phyloP scores from a whole-genome alignment of 1,140 invertebrate species.

The Ostrea denselamellosa region DNA sequence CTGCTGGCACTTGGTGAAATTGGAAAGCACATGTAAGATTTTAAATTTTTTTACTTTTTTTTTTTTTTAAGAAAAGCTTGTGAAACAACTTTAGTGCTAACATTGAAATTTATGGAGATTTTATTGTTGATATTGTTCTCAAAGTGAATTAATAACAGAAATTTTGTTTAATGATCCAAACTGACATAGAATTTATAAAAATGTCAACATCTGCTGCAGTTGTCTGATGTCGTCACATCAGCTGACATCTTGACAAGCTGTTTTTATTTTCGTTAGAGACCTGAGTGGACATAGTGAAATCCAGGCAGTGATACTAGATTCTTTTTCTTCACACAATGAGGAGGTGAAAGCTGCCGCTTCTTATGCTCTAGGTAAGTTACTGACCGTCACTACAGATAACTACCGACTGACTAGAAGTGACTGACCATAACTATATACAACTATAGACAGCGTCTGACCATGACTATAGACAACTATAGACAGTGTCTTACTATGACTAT shows the following conservation, averaged over 20 bases:
- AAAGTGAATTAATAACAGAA: no score
- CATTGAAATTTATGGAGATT: no score
- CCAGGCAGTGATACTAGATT: slow-evolving; percentile 80
- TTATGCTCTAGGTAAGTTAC: slow-evolving; percentile 89
- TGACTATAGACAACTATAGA: background rate
- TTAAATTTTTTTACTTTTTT: background rate
- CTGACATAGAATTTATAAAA: no score
- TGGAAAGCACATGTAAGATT: slow-evolving; percentile 91
- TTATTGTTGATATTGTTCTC: no score
- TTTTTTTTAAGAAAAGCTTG: no score
- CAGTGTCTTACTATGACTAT: no score
- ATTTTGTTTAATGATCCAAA: no score
- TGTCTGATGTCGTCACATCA: no score
- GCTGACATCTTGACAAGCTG: no score
- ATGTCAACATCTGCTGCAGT: no score
- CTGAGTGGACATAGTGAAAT: slow-evolving; percentile 86
- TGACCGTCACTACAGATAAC: background rate
- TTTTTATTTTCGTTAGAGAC: slow-evolving; percentile 84
- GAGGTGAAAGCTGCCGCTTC: slow-evolving; percentile 95
- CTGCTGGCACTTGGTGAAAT: slow-evolving; percentile 97
- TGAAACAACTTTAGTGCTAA: no score
- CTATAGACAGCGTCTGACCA: background rate
- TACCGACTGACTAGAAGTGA: background rate
- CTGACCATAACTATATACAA: background rate
- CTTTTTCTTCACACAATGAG: slow-evolving; percentile 82